Percentiles rank a stretch among this genome's conserved stretches.
Evolutionary conservation across 2,113 vertebrate species (phyloP).

Genomic region (Boulengeromyrus knoepffleri): DNA sequence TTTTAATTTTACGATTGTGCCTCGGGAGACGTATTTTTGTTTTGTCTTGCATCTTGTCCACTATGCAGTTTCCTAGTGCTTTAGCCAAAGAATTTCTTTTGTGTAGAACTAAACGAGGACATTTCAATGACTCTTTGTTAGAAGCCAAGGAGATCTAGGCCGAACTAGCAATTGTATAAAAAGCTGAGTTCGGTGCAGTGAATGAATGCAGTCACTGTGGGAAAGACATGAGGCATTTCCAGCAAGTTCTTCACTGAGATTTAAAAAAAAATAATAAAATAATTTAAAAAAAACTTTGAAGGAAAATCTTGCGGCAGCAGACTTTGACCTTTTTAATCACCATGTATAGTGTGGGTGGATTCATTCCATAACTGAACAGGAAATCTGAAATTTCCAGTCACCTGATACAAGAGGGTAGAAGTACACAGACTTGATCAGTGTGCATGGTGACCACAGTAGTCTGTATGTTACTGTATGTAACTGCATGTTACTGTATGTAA

Average conservation of each 20-base stretch:
- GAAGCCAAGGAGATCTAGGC: not conserved
- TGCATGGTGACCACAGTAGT: not conserved
- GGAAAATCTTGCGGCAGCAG: not conserved
- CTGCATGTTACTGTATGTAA: too few relatives aligned
- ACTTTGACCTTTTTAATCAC: not conserved
- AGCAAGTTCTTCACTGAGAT: not conserved
- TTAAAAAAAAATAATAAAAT: too few relatives aligned
- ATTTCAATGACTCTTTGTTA: constrained; percentile 3
- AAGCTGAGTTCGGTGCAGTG: not conserved
- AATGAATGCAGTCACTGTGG: not conserved
- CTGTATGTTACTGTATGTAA: not conserved
- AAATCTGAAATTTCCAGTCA: not conserved
- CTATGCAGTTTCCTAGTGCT: not conserved
- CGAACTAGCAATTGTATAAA: not conserved
- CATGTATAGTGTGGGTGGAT: not conserved
- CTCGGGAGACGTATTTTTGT: not conserved
- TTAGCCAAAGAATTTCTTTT: not conserved
- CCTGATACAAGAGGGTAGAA: not conserved
- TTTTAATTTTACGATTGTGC: not conserved
- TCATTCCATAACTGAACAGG: not conserved
- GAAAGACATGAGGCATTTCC: not conserved
- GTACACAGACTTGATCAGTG: not conserved
- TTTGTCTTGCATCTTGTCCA: not conserved
- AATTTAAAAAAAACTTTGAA: not conserved
- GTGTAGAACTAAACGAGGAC: constrained; percentile 1